Percentiles rank a stretch among this genome's conserved stretches.
These are phyloP conservation scores for Sacculina carcini DNA, from an alignment of 2,888 invertebrate genomes.

Conservation along the genomic window DNA sequence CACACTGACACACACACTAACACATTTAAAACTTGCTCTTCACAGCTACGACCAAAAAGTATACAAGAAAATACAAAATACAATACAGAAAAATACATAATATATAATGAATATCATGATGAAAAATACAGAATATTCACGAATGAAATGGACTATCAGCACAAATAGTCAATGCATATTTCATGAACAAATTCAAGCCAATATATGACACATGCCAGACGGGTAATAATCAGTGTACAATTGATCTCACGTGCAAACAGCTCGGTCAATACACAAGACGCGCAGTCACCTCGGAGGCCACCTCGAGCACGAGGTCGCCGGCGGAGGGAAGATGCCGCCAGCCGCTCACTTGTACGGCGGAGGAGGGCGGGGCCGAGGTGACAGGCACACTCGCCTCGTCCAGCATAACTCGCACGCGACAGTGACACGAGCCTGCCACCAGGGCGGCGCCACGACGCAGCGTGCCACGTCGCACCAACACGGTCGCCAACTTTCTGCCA, in stretches of 20 bases:
- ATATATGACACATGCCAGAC: background rate
- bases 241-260: background rate
- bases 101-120: background rate
- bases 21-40: too few relatives aligned
- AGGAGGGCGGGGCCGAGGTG: constrained; percentile 41
- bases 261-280: background rate
- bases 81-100: background rate
- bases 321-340: constrained; percentile 72
- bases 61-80: too few relatives aligned
- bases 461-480: constrained; percentile 53
- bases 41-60: too few relatives aligned
- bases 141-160: background rate
- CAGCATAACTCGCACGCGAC: constrained; percentile 48
- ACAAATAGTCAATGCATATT: too few relatives aligned
- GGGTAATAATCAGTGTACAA: too few relatives aligned
- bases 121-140: background rate
- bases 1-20: too few relatives aligned
- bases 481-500: background rate
- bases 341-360: constrained; percentile 61
- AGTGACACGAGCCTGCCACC: constrained; percentile 61
- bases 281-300: constrained; percentile 38
- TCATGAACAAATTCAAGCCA: too few relatives aligned
- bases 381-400: constrained; percentile 43
- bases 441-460: constrained; percentile 45
- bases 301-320: constrained; percentile 65